Evolutionary conservation across 2,888 invertebrate genomes (phyloP), one percentile per base, ranked within the genome.

Genomic region (Pollenia labialis): DNA sequence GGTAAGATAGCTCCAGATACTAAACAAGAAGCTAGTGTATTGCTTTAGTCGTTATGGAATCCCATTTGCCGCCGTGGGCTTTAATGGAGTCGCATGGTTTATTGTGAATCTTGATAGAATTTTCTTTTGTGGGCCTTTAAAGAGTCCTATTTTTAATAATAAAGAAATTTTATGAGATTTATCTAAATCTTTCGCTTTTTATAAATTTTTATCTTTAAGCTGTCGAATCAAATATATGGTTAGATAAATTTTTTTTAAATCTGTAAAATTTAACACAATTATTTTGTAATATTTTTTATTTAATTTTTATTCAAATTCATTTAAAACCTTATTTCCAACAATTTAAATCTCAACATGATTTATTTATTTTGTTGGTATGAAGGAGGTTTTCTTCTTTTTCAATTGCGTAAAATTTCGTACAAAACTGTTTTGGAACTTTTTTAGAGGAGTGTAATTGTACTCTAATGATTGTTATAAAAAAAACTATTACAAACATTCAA

Each of bases 401-500:
- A 84, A 74, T 87, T 87, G 86, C 86, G 83, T 84, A 76, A 81
- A 77, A 9, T 69, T 66, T 75, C 54, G 54, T 32, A 16, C 6
- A 44, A 44, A 77, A 76, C 42, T 56, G 44, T 64, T 40, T 52
- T 54, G n/a, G 48, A 74, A 3, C 8, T 32, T 16, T 48, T 62
- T 66, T 23, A 68, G 18, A 66, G 83, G 48, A 81, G 80, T 75
- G 76, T 62, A 72, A 60, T 77, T 69, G 54, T 48, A 74, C 46
- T 74, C 1, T 23, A 75, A 82, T 79, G 71, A 64, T 80, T 64
- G 58, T 75, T 68, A 79, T 74, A 82, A 85, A 75, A 23, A 54
- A 4, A n/a, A 2, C 50, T 42, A 71, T 48, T 71, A 50, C 54
- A 32, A 69, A n/a, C 50, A 32, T 1, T 32, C 8, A 69, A 54